These are phyloP conservation scores for Chaetodon trifasciatus DNA, from an alignment of 2,797 vertebrate species.

Conservation along the genomic window DNA sequence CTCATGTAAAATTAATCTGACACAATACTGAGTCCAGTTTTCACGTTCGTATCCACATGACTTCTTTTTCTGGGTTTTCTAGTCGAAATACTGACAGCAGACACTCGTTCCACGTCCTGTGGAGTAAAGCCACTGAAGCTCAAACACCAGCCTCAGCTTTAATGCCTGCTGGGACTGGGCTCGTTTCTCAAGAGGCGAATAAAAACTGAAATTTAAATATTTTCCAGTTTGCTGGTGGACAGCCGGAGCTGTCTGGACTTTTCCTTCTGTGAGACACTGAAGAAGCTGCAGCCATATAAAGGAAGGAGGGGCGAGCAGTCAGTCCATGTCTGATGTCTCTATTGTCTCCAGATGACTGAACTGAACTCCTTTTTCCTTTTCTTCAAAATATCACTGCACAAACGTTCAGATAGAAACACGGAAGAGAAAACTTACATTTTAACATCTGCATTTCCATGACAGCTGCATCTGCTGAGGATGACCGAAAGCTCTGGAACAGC, in stretches of 20 bases:
- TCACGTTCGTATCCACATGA: fast-evolving
- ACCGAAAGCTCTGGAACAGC: not conserved
- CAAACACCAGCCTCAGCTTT: not conserved
- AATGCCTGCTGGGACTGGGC: not conserved
- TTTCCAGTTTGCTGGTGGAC: not conserved
- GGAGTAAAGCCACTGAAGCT: not conserved
- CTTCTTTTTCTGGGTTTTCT: not conserved
- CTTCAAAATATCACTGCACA: not conserved
- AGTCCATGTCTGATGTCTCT: not conserved
- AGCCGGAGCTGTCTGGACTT: not conserved
- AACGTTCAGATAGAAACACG: not conserved
- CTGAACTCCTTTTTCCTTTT: not conserved
- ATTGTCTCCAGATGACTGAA: not conserved
- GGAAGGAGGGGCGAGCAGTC: not conserved
- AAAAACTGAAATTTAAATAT: not conserved
- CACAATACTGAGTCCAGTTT: fast-evolving
- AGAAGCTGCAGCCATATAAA: not conserved
- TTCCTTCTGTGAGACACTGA: not conserved
- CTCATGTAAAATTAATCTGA: fast-evolving
- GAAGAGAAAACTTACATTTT: not conserved
- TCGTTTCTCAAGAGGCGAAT: fast-evolving
- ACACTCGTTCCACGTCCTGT: too few species aligned
- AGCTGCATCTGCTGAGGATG: not conserved
- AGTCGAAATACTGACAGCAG: not conserved
- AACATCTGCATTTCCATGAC: not conserved